Conservation (phyloP, 2,113 vertebrate genomes). For the Brachypodius melanocephalos region DNA sequence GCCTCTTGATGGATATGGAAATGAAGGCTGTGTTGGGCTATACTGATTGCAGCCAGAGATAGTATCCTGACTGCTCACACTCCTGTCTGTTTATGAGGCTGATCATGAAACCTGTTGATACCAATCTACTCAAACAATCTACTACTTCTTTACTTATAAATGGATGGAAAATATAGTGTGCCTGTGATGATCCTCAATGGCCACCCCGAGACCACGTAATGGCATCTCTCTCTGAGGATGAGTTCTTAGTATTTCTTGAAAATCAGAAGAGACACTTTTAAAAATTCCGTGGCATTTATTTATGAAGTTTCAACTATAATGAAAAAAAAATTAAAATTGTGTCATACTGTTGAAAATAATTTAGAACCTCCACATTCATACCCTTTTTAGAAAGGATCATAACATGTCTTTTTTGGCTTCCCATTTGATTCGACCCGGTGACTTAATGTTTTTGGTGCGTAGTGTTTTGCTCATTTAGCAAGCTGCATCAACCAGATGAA, state of each 20-base stretch:
- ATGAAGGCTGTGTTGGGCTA: background rate
- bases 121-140: background rate
- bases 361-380: accelerated
- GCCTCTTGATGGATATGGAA: background rate
- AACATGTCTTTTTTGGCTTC: background rate
- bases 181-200: background rate
- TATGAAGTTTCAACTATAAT: background rate
- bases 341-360: background rate
- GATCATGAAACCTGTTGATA: background rate
- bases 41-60: background rate
- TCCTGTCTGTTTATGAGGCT: background rate
- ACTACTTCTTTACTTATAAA: background rate
- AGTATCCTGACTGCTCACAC: background rate
- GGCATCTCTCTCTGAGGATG: background rate
- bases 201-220: background rate
- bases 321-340: background rate
- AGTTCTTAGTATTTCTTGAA: background rate
- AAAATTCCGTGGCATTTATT: background rate
- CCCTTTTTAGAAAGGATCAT: background rate
- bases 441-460: background rate
- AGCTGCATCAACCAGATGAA: background rate
- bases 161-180: background rate
- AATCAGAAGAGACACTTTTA: background rate
- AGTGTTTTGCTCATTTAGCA: background rate
- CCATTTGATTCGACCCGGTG: background rate